These are phyloP conservation scores for Syngnathus scovelli DNA, from an alignment of 2,113 vertebrate genomes.

Conservation along the genomic window DNA sequence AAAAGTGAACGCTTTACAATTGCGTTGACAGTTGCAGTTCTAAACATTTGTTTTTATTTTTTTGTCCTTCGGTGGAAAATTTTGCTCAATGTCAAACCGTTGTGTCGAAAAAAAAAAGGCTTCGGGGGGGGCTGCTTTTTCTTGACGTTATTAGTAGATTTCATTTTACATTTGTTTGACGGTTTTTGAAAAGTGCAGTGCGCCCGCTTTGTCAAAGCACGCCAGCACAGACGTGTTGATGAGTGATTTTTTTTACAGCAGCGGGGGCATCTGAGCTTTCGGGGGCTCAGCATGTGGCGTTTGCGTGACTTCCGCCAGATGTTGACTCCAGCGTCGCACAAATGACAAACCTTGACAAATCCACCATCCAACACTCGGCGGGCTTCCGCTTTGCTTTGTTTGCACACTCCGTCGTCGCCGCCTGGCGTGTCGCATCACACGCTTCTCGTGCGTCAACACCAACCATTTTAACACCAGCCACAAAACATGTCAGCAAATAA, in stretches of 20 bases:
- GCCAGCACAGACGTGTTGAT: background rate
- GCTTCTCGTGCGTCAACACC: background rate
- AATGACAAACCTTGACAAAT: constrained; percentile 52
- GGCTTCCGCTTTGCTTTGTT: constrained; percentile 40
- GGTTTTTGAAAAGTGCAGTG: background rate
- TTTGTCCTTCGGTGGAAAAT: too few relatives aligned
- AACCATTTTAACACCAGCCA: background rate
- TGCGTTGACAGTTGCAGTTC: too few relatives aligned
- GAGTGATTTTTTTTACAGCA: background rate
- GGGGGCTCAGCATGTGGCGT: constrained; percentile 25
- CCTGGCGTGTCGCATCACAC: background rate
- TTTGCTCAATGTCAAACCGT: too few relatives aligned
- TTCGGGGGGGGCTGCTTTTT: too few relatives aligned
- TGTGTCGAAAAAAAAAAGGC: too few relatives aligned
- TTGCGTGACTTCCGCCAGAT: constrained; percentile 47
- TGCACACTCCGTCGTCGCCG: constrained; percentile 21
- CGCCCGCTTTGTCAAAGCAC: background rate
- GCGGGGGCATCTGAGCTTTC: background rate
- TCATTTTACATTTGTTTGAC: too few relatives aligned
- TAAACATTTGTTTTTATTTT: too few relatives aligned
- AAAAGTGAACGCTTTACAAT: background rate
- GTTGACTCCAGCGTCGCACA: constrained; percentile 50
- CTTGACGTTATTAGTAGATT: too few relatives aligned
- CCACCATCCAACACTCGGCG: constrained; percentile 42
- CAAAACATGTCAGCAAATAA: background rate